Conservation (phyloP, 2,113 vertebrate species). For the Phalacrocorax aristotelis region DNA sequence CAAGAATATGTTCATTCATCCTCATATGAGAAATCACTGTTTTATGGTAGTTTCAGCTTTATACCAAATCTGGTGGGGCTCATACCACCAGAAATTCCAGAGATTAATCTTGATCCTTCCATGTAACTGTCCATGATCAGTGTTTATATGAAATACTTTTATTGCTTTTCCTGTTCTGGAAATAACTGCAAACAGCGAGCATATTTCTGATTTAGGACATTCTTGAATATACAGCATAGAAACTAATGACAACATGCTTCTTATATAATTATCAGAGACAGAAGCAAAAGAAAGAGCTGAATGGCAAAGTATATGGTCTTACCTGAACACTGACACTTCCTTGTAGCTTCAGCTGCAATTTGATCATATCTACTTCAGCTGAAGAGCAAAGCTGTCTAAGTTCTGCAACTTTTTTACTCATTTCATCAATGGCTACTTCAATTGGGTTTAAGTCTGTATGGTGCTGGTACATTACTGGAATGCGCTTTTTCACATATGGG, state of each 20-base stretch:
- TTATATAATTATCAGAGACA: background rate
- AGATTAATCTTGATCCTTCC: background rate
- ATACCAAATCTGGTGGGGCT: background rate
- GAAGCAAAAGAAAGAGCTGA: background rate
- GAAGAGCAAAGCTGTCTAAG: constrained; percentile 91
- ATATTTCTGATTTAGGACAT: background rate
- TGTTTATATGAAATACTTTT: background rate
- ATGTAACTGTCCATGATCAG: background rate
- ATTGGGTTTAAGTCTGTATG: constrained; percentile 96
- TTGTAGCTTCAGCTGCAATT: constrained; percentile 95
- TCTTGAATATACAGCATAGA: background rate
- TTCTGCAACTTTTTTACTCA: constrained; percentile 96
- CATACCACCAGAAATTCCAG: background rate
- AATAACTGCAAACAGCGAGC: background rate
- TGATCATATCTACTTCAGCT: constrained; percentile 97
- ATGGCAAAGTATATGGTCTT: background rate
- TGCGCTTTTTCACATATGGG: constrained; percentile 96
- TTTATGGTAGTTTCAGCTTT: background rate
- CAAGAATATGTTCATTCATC: background rate
- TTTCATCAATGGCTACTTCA: constrained; percentile 97
- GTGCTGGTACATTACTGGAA: constrained; percentile 98
- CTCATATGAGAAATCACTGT: background rate
- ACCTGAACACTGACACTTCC: constrained; percentile 99
- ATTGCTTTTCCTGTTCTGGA: background rate
- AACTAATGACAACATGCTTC: background rate